phyloP scores from a whole-genome alignment of 2,888 invertebrate species.

The Campaea margaritaria region DNA sequence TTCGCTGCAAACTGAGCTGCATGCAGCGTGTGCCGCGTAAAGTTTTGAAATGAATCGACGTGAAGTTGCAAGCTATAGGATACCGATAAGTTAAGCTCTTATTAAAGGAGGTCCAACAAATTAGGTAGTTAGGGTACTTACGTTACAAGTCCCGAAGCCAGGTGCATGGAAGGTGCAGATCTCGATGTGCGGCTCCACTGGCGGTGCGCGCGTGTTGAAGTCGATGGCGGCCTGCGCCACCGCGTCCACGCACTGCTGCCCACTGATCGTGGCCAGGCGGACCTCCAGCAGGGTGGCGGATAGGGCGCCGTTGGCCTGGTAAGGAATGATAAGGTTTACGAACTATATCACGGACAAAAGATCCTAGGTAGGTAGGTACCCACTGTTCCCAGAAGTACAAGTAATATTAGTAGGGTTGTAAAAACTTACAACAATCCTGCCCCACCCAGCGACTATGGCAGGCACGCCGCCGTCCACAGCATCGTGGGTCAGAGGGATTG shows the following conservation, averaged over 20 bases:
- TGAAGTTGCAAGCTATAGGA: too few species aligned
- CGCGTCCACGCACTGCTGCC: slow-evolving; percentile 45
- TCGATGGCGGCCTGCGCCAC: slow-evolving; percentile 40
- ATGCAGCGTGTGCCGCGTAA: too few species aligned
- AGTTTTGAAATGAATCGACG: too few species aligned
- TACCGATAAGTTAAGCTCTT: too few species aligned
- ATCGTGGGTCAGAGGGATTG: slow-evolving; percentile 47
- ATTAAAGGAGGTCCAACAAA: neutral
- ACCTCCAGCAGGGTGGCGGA: slow-evolving; percentile 52
- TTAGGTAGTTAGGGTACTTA: slow-evolving; percentile 46
- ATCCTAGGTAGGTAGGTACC: too few species aligned
- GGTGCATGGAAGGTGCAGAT: slow-evolving; percentile 59
- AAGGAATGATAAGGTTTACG: neutral
- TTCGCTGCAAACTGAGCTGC: too few species aligned
- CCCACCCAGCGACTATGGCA: slow-evolving; percentile 65
- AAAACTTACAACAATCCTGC: too few species aligned
- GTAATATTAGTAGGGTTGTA: too few species aligned
- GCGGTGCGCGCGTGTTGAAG: slow-evolving; percentile 51
- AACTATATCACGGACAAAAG: too few species aligned
- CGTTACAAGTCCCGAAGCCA: slow-evolving; percentile 62
- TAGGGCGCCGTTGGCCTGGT: slow-evolving; percentile 54
- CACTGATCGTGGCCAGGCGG: slow-evolving; percentile 40
- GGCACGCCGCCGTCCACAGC: slow-evolving; percentile 43
- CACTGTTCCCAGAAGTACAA: too few species aligned
- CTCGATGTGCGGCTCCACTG: slow-evolving; percentile 60